phyloP scores from a whole-genome alignment of 2,797 vertebrate species.

The Darevskia mixta region DNA sequence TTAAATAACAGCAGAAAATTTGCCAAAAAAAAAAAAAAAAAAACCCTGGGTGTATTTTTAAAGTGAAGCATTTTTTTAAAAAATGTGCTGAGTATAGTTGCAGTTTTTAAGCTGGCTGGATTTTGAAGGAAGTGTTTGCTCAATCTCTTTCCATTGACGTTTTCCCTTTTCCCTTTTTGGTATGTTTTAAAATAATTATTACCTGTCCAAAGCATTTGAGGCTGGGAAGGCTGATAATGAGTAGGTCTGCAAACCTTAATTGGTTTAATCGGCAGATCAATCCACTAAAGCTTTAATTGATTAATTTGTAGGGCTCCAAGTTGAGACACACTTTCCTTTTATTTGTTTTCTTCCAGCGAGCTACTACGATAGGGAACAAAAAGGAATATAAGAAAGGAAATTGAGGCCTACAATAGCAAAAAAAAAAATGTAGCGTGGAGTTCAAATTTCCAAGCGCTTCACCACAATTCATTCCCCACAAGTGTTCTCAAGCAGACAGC shows the following conservation, averaged over 20 bases:
- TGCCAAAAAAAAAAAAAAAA: too few relatives aligned
- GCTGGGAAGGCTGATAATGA: not conserved
- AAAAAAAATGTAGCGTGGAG: too few relatives aligned
- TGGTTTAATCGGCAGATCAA: slow-evolving; percentile 8
- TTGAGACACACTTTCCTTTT: not conserved
- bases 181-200: not conserved
- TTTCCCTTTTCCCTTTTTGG: not conserved
- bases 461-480: too few relatives aligned
- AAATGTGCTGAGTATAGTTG: not conserved
- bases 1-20: not conserved
- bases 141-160: not conserved
- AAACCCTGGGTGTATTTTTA: not conserved
- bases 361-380: not conserved
- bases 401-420: not conserved
- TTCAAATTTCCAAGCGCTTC: too few relatives aligned
- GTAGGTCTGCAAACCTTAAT: slow-evolving; percentile 7
- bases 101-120: not conserved
- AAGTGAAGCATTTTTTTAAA: not conserved
- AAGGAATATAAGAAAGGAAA: not conserved
- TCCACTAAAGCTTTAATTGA: not conserved
- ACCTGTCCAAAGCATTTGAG: not conserved
- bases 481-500: too few relatives aligned
- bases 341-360: not conserved
- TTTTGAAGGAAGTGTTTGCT: not conserved
- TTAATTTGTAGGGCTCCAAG: not conserved